Evolutionary conservation across 1,140 invertebrate species (phyloP).

Genomic region (Danaus melanippus): DNA sequence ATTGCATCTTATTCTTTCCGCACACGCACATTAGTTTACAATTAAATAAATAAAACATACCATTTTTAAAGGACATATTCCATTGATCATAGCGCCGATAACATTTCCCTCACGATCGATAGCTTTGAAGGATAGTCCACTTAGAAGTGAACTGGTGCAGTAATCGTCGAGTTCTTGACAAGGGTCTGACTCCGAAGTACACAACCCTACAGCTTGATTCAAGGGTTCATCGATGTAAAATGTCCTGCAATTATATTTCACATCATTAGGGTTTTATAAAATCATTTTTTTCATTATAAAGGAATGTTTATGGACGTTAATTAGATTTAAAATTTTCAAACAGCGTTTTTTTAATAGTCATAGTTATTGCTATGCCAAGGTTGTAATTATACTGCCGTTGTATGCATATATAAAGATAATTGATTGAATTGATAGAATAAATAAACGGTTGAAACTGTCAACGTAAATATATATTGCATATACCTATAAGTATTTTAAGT

Average conservation of each 20-base stretch:
- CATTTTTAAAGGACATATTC: conserved; percentile 38
- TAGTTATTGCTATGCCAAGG: background rate
- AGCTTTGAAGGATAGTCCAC: conserved; percentile 77
- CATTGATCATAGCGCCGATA: conserved; percentile 72
- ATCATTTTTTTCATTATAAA: background rate
- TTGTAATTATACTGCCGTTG: background rate
- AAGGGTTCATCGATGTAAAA: conserved; percentile 83
- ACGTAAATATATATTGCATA: too few relatives aligned
- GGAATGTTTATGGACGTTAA: background rate
- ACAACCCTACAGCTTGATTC: conserved; percentile 74
- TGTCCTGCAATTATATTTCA: conserved; percentile 39
- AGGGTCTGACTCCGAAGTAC: conserved; percentile 69
- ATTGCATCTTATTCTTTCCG: too few relatives aligned
- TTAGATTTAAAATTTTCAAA: conserved; percentile 2
- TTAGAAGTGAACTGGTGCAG: conserved; percentile 71
- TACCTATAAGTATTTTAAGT: too few relatives aligned
- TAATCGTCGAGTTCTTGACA: conserved; percentile 79
- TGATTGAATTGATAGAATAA: too few relatives aligned
- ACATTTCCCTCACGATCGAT: conserved; percentile 73
- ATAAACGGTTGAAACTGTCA: too few relatives aligned
- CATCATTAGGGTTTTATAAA: background rate
- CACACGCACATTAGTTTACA: too few relatives aligned
- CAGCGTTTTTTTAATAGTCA: background rate
- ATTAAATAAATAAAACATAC: conserved; percentile 20
- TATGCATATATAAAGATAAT: too few relatives aligned